phyloP scores from a whole-genome alignment of 2,113 vertebrate species.

The Coptodon rendalli region DNA sequence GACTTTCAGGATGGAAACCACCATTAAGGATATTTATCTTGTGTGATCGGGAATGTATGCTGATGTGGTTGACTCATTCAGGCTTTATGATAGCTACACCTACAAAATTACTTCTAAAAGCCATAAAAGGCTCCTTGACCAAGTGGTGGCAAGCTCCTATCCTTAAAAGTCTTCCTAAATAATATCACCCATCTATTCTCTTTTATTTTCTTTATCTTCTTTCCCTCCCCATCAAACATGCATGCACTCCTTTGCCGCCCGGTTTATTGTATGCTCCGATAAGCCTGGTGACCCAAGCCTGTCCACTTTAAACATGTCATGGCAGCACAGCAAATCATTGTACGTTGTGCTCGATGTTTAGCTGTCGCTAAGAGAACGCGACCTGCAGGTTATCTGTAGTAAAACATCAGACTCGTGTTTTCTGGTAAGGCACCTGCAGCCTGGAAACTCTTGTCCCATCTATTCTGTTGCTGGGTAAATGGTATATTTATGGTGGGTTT shows the following conservation, averaged over 20 bases:
- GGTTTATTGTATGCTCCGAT: neutral
- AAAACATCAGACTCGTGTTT: neutral
- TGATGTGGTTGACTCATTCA: neutral
- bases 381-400: neutral
- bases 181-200: neutral
- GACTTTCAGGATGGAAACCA: neutral
- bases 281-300: neutral
- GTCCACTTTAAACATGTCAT: neutral
- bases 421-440: neutral
- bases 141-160: neutral
- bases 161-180: neutral
- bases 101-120: neutral
- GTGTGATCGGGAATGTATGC: neutral
- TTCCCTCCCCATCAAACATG: neutral
- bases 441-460: slow-evolving; percentile 23
- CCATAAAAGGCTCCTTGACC: neutral
- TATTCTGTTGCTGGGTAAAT: slow-evolving; percentile 55
- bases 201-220: neutral
- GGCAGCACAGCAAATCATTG: neutral
- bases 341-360: neutral
- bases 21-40: neutral
- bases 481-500: slow-evolving; percentile 57
- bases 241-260: neutral
- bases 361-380: neutral
- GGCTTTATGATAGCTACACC: neutral